A percentile compares a stretch with the other conserved stretches of the same genome.
Conservation (phyloP, 2,797 vertebrate species). For the Oreonectes daqikongensis region DNA sequence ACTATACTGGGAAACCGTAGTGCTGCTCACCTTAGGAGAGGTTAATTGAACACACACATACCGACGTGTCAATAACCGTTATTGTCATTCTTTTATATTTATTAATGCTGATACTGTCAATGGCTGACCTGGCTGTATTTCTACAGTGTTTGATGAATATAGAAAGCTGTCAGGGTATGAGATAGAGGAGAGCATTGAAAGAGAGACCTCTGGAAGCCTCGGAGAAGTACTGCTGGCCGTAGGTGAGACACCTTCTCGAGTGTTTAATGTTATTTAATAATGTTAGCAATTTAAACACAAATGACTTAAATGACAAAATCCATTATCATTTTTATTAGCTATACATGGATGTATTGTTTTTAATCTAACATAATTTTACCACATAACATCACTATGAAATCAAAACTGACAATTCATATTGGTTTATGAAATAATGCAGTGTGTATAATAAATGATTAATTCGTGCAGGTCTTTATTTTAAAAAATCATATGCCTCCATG, state of each 20-base stretch:
- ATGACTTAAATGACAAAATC: no score
- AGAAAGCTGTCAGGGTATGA: conserved; percentile 92
- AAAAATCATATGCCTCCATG: no score
- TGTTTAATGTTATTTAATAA: not conserved
- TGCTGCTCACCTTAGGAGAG: conserved; percentile 84
- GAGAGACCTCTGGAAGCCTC: conserved; percentile 88
- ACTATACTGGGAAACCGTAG: conserved; percentile 93
- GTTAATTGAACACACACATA: conserved; percentile 63
- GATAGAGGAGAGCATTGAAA: conserved; percentile 92
- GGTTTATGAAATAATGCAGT: not conserved
- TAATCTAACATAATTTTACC: not conserved
- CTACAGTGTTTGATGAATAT: conserved; percentile 91
- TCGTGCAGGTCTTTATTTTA: no score
- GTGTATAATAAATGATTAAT: no score
- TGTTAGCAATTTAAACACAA: not conserved
- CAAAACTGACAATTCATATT: no score
- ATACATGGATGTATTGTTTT: not conserved
- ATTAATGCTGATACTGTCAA: not conserved
- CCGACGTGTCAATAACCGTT: not conserved
- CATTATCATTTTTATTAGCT: not conserved
- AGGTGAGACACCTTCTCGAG: conserved; percentile 73
- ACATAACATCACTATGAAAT: no score
- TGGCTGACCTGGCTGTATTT: conserved; percentile 10
- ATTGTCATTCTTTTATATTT: not conserved
- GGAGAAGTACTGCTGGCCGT: conserved; percentile 87